These are phyloP conservation scores for Laupala kohalensis DNA, from an alignment of 1,140 invertebrate species.

Conservation along the genomic window DNA sequence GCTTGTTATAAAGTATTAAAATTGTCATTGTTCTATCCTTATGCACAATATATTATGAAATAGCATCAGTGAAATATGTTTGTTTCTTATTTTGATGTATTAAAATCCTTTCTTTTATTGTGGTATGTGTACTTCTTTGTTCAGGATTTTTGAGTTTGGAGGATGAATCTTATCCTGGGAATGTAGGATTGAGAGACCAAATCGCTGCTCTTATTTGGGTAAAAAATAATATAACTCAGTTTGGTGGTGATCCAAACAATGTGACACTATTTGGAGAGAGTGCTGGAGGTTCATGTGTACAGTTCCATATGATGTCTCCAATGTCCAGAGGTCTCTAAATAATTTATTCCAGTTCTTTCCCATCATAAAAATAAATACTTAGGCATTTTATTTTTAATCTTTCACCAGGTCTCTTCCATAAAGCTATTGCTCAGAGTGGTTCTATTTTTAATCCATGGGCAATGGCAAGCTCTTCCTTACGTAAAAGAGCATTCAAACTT, in stretches of 20 bases:
- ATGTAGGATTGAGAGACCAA: not conserved
- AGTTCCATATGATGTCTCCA: conserved; percentile 31
- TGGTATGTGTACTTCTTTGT: too few species aligned
- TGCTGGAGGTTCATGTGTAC: conserved; percentile 35
- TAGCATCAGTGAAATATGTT: too few species aligned
- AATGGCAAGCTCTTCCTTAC: conserved; percentile 10
- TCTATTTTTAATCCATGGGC: conserved; percentile 46
- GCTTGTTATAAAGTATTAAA: too few species aligned
- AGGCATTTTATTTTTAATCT: not conserved
- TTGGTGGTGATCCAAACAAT: not conserved
- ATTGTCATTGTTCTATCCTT: too few species aligned
- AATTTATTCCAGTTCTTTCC: not conserved
- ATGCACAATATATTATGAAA: too few species aligned
- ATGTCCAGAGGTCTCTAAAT: conserved; percentile 22
- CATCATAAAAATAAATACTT: not conserved
- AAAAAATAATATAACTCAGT: not conserved
- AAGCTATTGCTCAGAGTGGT: conserved; percentile 50
- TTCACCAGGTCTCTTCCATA: conserved; percentile 38
- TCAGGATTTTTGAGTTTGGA: not conserved
- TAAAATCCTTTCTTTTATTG: too few species aligned
- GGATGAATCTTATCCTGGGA: not conserved
- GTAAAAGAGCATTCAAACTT: not conserved
- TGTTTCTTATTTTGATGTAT: too few species aligned
- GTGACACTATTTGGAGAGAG: conserved; percentile 45
- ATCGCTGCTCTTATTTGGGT: not conserved